phyloP scores from a whole-genome alignment of 2,888 invertebrate species.

The Apodemia mormo region DNA sequence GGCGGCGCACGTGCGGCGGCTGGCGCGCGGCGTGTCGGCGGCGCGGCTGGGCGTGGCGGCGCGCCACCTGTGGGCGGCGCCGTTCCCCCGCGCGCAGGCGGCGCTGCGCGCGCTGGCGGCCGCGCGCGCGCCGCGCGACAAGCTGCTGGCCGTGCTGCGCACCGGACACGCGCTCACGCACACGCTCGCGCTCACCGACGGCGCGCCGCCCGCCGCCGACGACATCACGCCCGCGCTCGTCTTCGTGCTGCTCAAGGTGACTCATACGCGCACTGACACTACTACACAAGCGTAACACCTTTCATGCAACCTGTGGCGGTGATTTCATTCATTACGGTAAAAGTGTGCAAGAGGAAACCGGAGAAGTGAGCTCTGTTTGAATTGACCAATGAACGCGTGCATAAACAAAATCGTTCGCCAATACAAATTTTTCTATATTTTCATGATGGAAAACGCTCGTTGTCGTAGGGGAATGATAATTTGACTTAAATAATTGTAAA shows the following conservation, averaged over 20 bases:
- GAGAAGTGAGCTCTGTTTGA: too few relatives aligned
- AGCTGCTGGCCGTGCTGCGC: slow-evolving; percentile 89
- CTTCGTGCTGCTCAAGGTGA: slow-evolving; percentile 96
- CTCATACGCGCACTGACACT: not conserved
- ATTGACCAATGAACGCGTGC: too few relatives aligned
- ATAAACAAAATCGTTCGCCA: too few relatives aligned
- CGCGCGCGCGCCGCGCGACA: slow-evolving; percentile 94
- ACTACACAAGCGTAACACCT: too few relatives aligned
- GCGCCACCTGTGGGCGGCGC: slow-evolving; percentile 90
- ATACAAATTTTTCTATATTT: too few relatives aligned
- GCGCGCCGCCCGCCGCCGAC: slow-evolving; percentile 91
- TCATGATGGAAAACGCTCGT: too few relatives aligned
- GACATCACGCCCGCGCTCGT: slow-evolving; percentile 98
- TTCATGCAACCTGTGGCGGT: not conserved
- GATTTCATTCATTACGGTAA: too few relatives aligned
- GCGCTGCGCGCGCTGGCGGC: slow-evolving; percentile 94
- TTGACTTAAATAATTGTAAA: too few relatives aligned
- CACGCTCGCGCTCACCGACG: slow-evolving; percentile 92
- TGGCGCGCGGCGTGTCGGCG: slow-evolving; percentile 88
- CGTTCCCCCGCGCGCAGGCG: slow-evolving; percentile 97
- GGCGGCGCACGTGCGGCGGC: slow-evolving; percentile 92
- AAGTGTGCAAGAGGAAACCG: too few relatives aligned
- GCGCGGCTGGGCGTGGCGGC: slow-evolving; percentile 89
- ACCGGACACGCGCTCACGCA: slow-evolving; percentile 97
- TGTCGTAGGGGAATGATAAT: too few relatives aligned